Evolutionary conservation across 1,140 invertebrate genomes (phyloP), one percentile per base, ranked within the genome.

Genomic region (Papilio glaucus): DNA sequence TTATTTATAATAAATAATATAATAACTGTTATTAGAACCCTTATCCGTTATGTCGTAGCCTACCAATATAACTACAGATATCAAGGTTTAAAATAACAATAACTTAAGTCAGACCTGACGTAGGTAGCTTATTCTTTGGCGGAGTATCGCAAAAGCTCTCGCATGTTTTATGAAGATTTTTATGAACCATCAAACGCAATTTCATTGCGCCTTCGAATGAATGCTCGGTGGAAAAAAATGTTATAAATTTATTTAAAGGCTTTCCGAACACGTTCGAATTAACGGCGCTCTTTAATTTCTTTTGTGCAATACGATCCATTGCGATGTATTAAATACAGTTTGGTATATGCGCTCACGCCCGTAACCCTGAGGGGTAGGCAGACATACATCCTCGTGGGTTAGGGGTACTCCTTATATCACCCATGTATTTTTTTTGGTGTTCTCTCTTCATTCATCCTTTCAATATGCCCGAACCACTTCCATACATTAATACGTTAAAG

Each of bases 81-180:
- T 26, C 10, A 4, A 53, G 12, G 21, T 9, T 24, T 53, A 4
- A 12, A 24, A 8, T 53, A 53, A 53, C 8, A 53, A 12, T 24
- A 26, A 53, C 1, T 24, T 26, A 0, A 21, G 12, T 15, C 8
- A 24, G 24, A 57, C 21, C 5, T 26, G 49, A 24, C 10, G 9
- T 26, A 33, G 29, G 29, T 21, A 26, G 18, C 21, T 57, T 24
- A 57, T 57, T 57, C 21, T 9, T 57, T 18, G 10, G 49, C 9
- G 12, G 49, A 12, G 37, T 41, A 39, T 24, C 63, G 63, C 18
- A 69, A 69, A 33, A 45, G 60, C 24, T 53, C 67, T 69, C 67
- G 67, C 13, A 65, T 38, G 62, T 38, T 65, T 65, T 65, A 65
- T 39, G 62, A 38, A 33, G 67, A 69, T 29, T 69, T 69, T 69